These are phyloP conservation scores for Rotaria sp. DNA, from an alignment of 2,888 invertebrate species.

Conservation along the genomic window DNA sequence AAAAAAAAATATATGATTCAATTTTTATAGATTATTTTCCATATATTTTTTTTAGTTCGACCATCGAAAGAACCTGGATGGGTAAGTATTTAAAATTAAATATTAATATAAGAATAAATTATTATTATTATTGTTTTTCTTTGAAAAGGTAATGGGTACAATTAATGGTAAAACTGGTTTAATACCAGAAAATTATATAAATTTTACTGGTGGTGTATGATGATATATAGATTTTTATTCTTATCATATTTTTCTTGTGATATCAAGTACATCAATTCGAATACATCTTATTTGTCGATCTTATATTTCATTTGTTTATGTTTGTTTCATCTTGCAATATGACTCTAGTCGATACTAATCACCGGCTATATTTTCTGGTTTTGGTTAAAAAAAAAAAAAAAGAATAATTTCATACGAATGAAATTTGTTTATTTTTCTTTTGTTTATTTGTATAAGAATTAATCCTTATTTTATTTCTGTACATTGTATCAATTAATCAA, in stretches of 20 bases:
- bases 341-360: conserved; percentile 1
- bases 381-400: background rate
- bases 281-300: background rate
- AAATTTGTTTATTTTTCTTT: background rate
- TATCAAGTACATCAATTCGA: background rate
- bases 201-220: conserved; percentile 56
- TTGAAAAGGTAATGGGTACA: conserved; percentile 61
- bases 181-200: conserved; percentile 91
- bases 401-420: background rate
- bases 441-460: background rate
- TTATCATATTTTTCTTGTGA: background rate
- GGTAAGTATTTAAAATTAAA: conserved; percentile 61
- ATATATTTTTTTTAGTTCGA: conserved; percentile 64
- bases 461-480: conserved; percentile 3
- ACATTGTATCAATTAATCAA: background rate
- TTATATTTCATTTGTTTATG: background rate
- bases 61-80: conserved; percentile 90
- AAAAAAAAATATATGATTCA: background rate
- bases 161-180: conserved; percentile 80
- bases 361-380: background rate
- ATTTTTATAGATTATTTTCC: too few relatives aligned
- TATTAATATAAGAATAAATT: too few relatives aligned
- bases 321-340: background rate
- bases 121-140: background rate
- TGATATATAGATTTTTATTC: background rate